phyloP scores from a whole-genome alignment of 2,113 vertebrate species.

The Spilogale gracilis region DNA sequence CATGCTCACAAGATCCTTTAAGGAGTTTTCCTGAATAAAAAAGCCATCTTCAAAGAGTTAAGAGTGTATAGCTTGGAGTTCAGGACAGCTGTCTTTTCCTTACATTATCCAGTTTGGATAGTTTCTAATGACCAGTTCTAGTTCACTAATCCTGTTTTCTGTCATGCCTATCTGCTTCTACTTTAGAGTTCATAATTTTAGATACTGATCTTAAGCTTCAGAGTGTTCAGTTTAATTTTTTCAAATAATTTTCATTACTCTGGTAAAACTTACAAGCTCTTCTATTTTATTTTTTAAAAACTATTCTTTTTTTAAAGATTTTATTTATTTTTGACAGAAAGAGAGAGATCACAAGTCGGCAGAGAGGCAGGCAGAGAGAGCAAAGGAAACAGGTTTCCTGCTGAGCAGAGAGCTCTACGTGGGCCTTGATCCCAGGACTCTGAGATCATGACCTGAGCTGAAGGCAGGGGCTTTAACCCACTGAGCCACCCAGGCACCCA shows the following conservation, averaged over 20 bases:
- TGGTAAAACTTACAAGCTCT: not conserved
- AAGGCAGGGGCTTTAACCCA: too few relatives aligned
- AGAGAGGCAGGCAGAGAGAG: too few relatives aligned
- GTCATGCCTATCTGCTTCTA: not conserved
- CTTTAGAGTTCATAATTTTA: not conserved
- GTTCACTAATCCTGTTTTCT: not conserved
- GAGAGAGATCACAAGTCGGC: too few relatives aligned
- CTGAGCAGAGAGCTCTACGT: too few relatives aligned
- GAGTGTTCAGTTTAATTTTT: not conserved
- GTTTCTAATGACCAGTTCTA: not conserved
- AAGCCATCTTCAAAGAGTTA: not conserved
- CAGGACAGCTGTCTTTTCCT: not conserved
- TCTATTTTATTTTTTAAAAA: too few relatives aligned
- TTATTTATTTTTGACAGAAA: too few relatives aligned
- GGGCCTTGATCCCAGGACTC: too few relatives aligned
- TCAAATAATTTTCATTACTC: not conserved
- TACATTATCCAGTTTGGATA: not conserved
- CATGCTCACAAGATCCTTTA: not conserved
- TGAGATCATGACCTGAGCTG: too few relatives aligned
- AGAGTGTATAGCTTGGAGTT: not conserved
- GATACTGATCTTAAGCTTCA: not conserved
- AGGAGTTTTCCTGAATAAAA: not conserved
- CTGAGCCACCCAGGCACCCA: too few relatives aligned
- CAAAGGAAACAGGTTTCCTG: too few relatives aligned
- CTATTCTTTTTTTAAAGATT: too few relatives aligned